Evolutionary conservation across 2,888 invertebrate species (phyloP), one percentile per base, ranked within the genome.

Genomic region (Autographa pulchrina): DNA sequence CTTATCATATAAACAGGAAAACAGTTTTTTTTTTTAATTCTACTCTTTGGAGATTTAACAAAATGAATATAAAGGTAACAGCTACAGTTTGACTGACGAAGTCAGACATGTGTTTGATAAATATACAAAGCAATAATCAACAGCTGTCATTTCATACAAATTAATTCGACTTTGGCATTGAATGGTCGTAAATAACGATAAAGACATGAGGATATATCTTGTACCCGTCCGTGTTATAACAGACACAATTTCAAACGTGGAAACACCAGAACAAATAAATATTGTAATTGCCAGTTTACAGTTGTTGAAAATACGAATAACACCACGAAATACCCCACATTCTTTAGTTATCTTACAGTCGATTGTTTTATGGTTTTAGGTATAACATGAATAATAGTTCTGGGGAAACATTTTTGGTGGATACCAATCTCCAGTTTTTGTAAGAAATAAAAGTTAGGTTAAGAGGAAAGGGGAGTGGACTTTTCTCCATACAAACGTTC

Each of bases 71-170:
- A n/a, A 43, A 16, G 43, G 43, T 43, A 43, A 2, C 41, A 11
- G 13, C 13, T 41, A 13, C 41, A 41, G 41, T 13, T 13, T 13
- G 11, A 13, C 13, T 4, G 14, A 14, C 43, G 5, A 14, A 43
- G n/a, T 7, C n/a, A 48, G n/a, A 48, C 48, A 48, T 48, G 4
- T 16, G 48, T 48, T n/a, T 48, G 48, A n/a, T 43, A 43, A 48
- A 48, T 48, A 48, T 48, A 48, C n/a, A n/a, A 48, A 48, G 48
- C 48, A 48, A n/a, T 48, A 48, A 48, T 48, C 48, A 48, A 48
- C 48, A 48, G 48, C 48, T 48, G 48, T 48, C 48, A 48, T 48
- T 48, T n/a, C 48, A 48, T 48, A n/a, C 5, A 48, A n/a, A 48
- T 1, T 48, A 48, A n/a, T 48, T 48, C 48, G 48, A 48, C 48